Evolutionary conservation across 2,888 invertebrate species (phyloP), one percentile per base, ranked within the genome.

Genomic region (Cryptus viduatorius): DNA sequence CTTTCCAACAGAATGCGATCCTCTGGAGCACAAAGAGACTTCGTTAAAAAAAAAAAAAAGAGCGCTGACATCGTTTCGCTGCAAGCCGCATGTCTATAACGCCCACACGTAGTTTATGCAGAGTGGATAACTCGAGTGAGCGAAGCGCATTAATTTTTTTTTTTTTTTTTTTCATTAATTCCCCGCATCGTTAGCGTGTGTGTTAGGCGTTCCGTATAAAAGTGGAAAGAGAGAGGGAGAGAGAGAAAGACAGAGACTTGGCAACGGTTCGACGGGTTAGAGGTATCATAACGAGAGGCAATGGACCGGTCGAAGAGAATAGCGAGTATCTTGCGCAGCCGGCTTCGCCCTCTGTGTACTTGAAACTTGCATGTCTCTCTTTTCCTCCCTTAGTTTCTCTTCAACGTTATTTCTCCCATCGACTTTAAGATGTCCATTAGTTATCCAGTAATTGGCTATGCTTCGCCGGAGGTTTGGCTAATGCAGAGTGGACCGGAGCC

Each of bases 351-450:
- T 69, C 67, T 61, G 73, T 72, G 73, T 82, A 76, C 79, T 81
- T 78, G 67, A 75, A 80, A 68, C 69, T 72, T 77, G 31, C 50
- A 53, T 50, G 37, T 76, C 72, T 68, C 64, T 37, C 44, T 69
- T 56, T 24, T 44, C 73, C 4, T 3, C 56, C 29, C 24, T 37
- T 24, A 3, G 29, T 75, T 19, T 42, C 5, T 19, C 67, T 61
- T 67, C 59, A 72, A 37, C 53, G 67, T 73, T 67, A 16, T 46
- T 50, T 24, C 65, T 31, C 83, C 72, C 69, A 77, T 86, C 77
- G 87, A 84, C 86, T 84, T 75, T 67, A 82, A 83, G 83, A 79
- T 78, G 69, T 31, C 80, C 80, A 83, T 83, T 83, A 83, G 83
- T 86, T 75, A n/a, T 8, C 59, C 81, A 64, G 80, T 83, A 83